Evolutionary conservation across 1,140 invertebrate species (phyloP).

Genomic region (Zaprionus vittiger): DNA sequence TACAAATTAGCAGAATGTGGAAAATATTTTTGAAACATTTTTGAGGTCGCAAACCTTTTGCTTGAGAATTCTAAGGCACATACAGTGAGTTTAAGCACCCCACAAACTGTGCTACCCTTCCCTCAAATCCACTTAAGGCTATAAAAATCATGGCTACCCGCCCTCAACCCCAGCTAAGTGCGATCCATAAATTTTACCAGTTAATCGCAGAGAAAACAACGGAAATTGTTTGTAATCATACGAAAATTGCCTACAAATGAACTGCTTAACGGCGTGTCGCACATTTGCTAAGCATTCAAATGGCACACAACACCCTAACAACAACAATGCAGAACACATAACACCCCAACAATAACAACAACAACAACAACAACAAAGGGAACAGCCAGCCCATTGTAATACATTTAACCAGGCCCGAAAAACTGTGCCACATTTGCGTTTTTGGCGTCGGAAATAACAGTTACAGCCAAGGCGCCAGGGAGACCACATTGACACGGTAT

Average conservation of each 20-base stretch:
- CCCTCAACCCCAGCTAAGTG: slow-evolving; percentile 20
- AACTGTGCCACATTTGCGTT: slow-evolving; percentile 69
- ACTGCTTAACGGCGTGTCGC: slow-evolving; percentile 80
- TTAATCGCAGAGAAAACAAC: slow-evolving; percentile 65
- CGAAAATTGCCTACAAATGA: slow-evolving; percentile 81
- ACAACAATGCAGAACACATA: slow-evolving; percentile 14
- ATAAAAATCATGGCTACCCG: slow-evolving; percentile 69
- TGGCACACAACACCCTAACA: not conserved
- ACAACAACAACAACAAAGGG: slow-evolving; percentile 22
- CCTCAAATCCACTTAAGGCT: slow-evolving; percentile 35
- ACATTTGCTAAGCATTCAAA: slow-evolving; percentile 45
- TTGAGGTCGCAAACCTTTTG: slow-evolving; percentile 1
- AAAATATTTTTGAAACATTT: slow-evolving; percentile 12
- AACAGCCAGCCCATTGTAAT: slow-evolving; percentile 41
- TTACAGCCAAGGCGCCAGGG: not conserved
- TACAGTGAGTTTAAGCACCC: not conserved
- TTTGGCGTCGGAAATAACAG: slow-evolving; percentile 25
- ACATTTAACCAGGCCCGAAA: slow-evolving; percentile 64
- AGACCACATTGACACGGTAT: not conserved
- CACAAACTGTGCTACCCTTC: not conserved
- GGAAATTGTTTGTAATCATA: slow-evolving; percentile 71
- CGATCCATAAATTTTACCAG: slow-evolving; percentile 69
- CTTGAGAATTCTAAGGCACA: not conserved
- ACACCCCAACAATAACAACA: slow-evolving; percentile 5
- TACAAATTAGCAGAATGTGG: slow-evolving; percentile 50